Base-by-base conservation (phyloP, 2,888 invertebrate genomes). In the Hemicrepidius hirtus region DNA sequence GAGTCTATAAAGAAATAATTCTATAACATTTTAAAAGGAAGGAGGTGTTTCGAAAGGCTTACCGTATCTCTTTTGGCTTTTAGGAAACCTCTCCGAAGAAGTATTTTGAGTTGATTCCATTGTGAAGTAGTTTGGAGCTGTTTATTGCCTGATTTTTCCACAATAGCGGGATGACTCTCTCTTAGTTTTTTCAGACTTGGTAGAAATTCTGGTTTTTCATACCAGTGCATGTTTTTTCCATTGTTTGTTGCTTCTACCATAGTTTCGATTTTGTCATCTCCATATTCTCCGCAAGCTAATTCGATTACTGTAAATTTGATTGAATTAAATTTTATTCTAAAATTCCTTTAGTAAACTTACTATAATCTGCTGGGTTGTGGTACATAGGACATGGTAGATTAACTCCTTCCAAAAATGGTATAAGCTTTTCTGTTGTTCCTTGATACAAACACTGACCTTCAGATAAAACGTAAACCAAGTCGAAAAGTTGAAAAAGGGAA, bases 291-390 rank as follows among this genome's bases (percentile, higher is more conserved):
- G 78, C 96, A 95, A 0, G 97, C 96, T 79, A 98, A 86, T 87
- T 98, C 97, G 82, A 97, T 97, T 32, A 97, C 97, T 97, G 87
- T 0, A 87, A 86, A 62, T 40, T 37, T 28, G 4, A 2, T 9
- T n/a, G n/a, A 3, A 13, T 40, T 13, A 40, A 13, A 3, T 13
- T 5, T 1, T 16, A 18, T 21, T 13, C n/a, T n/a, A n/a, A n/a
- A n/a, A n/a, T n/a, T 9, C 9, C 7, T 32, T 7, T 1, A 5
- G 9, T 9, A 3, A 3, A 46, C 46, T 18, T 88, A 96, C 96
- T 92, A 85, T 94, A 98, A 88, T 98, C 98, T 0, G 98, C 97
- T 0, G 98, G 97, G 87, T 98, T 98, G 88, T 98, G 97, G 85
- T 97, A 98, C 79, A 92, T 90, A 0, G 98, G 98, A 84, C 98